A percentile compares a stretch with the other conserved stretches of the same genome.
Conservation (phyloP, 2,113 vertebrate genomes). For the Chaenogobius annularis region DNA sequence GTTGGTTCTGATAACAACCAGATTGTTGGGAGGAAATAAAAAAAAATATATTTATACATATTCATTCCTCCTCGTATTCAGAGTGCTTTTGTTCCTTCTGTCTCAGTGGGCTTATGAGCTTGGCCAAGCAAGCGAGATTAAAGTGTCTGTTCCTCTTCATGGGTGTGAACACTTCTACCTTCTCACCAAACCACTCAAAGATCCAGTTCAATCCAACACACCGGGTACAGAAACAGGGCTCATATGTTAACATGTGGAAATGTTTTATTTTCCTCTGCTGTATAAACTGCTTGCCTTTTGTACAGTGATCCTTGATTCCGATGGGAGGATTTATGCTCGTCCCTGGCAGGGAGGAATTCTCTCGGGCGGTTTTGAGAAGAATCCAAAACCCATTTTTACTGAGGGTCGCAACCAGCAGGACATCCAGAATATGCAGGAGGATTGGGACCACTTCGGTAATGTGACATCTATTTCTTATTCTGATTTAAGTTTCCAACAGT, state of each 20-base stretch:
- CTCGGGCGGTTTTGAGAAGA: conserved; percentile 96
- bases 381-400: conserved; percentile 97
- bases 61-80: not conserved
- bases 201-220: conserved; percentile 73
- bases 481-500: not conserved
- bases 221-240: conserved; percentile 80
- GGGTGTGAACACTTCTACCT: conserved; percentile 99
- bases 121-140: conserved; percentile 88
- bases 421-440: conserved; percentile 94
- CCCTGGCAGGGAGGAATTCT: conserved; percentile 94
- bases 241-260: not conserved
- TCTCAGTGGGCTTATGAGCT: conserved; percentile 96
- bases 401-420: conserved; percentile 95
- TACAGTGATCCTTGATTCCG: conserved; percentile 88
- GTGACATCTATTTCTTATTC: not conserved
- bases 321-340: conserved; percentile 92
- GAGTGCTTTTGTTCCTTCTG: conserved; percentile 22
- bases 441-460: conserved; percentile 98
- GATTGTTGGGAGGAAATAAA: not conserved
- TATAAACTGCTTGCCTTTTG: conserved; percentile 22
- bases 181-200: conserved; percentile 87
- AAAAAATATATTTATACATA: no score
- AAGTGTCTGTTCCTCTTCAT: conserved; percentile 92
- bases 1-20: no score
- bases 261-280: not conserved